Evolutionary conservation across 2,113 vertebrate species (phyloP).

Genomic region (Damaliscus lunatus): DNA sequence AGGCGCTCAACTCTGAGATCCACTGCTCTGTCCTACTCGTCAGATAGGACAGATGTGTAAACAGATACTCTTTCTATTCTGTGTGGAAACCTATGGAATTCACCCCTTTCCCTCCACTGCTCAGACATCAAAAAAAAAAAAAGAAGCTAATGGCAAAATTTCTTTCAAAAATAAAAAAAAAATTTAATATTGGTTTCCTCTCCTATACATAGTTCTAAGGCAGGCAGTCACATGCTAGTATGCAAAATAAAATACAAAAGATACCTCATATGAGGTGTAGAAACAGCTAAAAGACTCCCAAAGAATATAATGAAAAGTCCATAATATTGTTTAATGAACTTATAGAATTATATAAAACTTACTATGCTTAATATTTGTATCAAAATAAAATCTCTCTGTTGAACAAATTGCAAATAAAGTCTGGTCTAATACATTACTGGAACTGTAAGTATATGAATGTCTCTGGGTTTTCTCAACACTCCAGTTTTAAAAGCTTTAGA

Average conservation of each 20-base stretch:
- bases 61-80: neutral
- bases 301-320: constrained; percentile 55
- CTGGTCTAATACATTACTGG: constrained; percentile 27
- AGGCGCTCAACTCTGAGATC: neutral
- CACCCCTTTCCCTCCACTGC: constrained; percentile 7
- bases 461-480: constrained; percentile 42
- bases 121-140: neutral
- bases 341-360: constrained; percentile 72
- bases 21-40: neutral
- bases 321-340: constrained; percentile 61
- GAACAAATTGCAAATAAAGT: constrained; percentile 65
- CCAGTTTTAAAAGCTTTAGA: constrained; percentile 1
- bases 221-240: constrained; percentile 68
- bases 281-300: constrained; percentile 47
- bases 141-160: neutral
- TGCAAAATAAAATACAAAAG: constrained; percentile 57
- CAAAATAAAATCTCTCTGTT: constrained; percentile 75
- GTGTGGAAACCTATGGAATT: neutral
- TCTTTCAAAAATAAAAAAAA: constrained; percentile 43
- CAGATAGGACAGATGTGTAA: neutral
- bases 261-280: constrained; percentile 53
- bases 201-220: constrained; percentile 54
- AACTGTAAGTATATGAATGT: constrained; percentile 1
- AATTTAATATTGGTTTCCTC: constrained; percentile 45
- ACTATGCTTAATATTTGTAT: constrained; percentile 68